Evolutionary conservation across 2,113 vertebrate genomes (phyloP), one percentile per base, ranked within the genome.

Genomic region (Athene cunicularia): DNA sequence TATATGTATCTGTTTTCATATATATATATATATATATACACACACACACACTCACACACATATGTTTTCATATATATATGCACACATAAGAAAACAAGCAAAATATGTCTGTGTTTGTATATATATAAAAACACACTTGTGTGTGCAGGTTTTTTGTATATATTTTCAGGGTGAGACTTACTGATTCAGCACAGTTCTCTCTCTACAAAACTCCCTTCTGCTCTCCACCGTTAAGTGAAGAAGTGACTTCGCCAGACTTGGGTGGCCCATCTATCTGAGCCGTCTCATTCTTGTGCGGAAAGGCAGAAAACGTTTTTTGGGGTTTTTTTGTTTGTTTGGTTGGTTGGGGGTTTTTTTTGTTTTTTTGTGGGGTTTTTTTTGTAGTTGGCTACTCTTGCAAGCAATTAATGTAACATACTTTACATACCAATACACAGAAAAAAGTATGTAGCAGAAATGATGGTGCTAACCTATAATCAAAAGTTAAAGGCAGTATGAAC

Each of bases 61-160:
- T 28, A 23, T 11, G 14, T 49, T 71, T 76, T 39, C 10, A n/a
- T 13, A 27, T 33, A 39, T 15, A 17, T 27, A 32, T 9, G 11
- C 11, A 39, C 5, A 35, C 9, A 18, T 1, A 80, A 5, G 18
- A 60, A 59, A 64, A 35, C 1, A 5, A 72, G 49, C 3, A 86
- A 89, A 68, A 39, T 55, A 56, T 6, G 2, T 59, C 3, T 37
- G 41, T 60, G 8, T 10, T 75, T 76, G 2, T 19, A 1, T 52
- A 52, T 32, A 17, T 7, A 32, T 5, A 19, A 4, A 35, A 26
- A 67, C 19, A 9, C 8, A 11, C 0, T 2, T 27, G 7, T 70
- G 13, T 2, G 2, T 66, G 22, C 11, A 58, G 30, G 16, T 3
- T 53, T 86, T 71, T 37, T 56, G 2, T 35, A 12, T 20, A 2